A percentile compares a stretch with the other conserved stretches of the same genome.
Evolutionary conservation across 2,888 invertebrate genomes (phyloP).

Genomic region (Encarsia formosa): DNA sequence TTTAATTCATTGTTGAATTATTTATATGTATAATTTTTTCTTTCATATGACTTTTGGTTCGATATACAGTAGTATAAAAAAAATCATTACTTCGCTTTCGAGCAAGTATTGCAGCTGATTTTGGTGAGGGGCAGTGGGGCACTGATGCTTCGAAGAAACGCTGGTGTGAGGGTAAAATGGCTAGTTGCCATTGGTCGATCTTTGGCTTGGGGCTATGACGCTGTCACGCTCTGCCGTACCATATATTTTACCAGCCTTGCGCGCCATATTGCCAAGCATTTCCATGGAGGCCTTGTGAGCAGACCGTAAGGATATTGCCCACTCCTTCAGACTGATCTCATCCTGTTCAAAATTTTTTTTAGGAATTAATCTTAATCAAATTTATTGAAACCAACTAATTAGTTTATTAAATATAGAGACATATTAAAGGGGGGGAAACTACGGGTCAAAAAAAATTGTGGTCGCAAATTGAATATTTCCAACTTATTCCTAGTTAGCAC

Average conservation of each 20-base stretch:
- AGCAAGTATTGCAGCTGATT: neutral
- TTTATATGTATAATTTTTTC: no score
- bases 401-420: no score
- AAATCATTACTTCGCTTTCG: slow-evolving; percentile 28
- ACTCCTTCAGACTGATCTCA: slow-evolving; percentile 97
- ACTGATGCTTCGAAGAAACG: slow-evolving; percentile 16
- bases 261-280: slow-evolving; percentile 93
- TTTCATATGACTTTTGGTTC: no score
- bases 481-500: no score
- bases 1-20: no score
- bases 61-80: slow-evolving; percentile 9
- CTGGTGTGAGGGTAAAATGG: slow-evolving; percentile 31
- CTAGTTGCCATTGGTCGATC: slow-evolving; percentile 59
- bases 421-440: no score
- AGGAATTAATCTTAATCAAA: no score
- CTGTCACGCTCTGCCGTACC: slow-evolving; percentile 69
- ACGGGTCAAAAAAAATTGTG: no score
- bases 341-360: no score
- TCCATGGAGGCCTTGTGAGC: slow-evolving; percentile 96
- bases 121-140: slow-evolving; percentile 46
- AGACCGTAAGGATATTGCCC: slow-evolving; percentile 91
- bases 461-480: no score
- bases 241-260: slow-evolving; percentile 98
- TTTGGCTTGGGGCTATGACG: slow-evolving; percentile 47
- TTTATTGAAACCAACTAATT: no score